phyloP scores from a whole-genome alignment of 2,888 invertebrate genomes.

The Salticus scenicus region DNA sequence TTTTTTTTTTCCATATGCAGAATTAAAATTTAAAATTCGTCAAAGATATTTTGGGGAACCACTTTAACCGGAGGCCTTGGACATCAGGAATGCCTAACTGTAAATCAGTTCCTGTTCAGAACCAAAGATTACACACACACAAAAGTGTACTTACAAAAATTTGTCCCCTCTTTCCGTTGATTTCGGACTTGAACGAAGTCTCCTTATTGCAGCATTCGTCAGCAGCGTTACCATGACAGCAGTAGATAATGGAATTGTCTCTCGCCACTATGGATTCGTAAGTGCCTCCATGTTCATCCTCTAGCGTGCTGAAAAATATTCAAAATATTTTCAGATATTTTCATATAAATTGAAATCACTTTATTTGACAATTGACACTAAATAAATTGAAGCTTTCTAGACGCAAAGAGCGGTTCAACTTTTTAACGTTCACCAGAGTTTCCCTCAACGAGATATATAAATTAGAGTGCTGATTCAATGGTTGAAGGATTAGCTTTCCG shows the following conservation, averaged over 20 bases:
- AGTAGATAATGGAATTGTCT: constrained; percentile 67
- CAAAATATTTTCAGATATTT: not conserved
- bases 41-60: no score
- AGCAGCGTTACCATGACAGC: constrained; percentile 66
- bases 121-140: not conserved
- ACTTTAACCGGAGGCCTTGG: no score
- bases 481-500: no score
- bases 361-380: no score
- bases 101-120: no score
- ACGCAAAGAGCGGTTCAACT: not conserved
- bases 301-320: constrained; percentile 31
- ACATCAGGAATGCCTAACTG: no score
- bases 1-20: no score
- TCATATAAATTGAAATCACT: no score
- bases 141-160: constrained; percentile 42
- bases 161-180: constrained; percentile 21
- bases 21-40: no score
- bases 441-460: no score
- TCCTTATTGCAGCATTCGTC: constrained; percentile 62
- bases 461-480: no score
- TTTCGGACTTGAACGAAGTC: not conserved
- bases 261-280: constrained; percentile 58
- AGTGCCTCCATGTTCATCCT: constrained; percentile 26
- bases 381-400: not conserved
- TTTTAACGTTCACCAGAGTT: not conserved